Evolutionary conservation across 53 echinoderm and acorn worm genomes (phyloP).

Genomic region (Echinometra lucunter): DNA sequence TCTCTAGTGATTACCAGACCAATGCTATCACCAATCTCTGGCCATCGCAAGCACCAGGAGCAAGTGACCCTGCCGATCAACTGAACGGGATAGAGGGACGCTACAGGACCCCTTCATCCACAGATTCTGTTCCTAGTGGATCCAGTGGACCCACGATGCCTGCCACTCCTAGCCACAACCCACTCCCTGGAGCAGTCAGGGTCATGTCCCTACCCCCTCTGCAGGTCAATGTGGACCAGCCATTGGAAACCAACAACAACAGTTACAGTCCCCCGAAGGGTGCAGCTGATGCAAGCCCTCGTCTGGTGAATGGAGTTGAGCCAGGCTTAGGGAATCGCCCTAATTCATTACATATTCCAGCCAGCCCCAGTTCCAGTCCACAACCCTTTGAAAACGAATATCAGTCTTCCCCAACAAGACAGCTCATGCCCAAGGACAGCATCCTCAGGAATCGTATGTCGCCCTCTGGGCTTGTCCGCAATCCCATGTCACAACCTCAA

Average conservation of each 20-base stretch:
- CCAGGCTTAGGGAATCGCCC: background rate
- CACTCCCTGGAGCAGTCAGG: conserved; percentile 47
- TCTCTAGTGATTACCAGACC: conserved; percentile 54
- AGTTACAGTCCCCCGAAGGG: background rate
- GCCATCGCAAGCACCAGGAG: conserved; percentile 38
- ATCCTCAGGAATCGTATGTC: conserved; percentile 23
- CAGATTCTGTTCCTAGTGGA: background rate
- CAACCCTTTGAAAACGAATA: conserved; percentile 17
- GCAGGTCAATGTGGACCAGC: conserved; percentile 45
- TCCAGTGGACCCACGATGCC: background rate
- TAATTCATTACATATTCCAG: background rate
- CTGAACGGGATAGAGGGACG: conserved; percentile 46
- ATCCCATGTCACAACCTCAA: conserved; percentile 34
- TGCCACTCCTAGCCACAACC: background rate
- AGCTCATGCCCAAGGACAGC: background rate
- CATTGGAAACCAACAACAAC: conserved; percentile 8
- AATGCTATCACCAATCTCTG: conserved; percentile 50
- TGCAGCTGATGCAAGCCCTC: background rate
- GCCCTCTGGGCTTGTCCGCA: background rate
- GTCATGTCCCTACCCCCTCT: conserved; percentile 59
- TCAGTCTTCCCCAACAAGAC: background rate
- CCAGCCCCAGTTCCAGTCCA: background rate
- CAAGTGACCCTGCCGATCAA: background rate
- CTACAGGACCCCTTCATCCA: background rate
- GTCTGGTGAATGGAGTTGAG: background rate